Conservation (phyloP, 2,797 vertebrate genomes). For the Momotus momota region DNA sequence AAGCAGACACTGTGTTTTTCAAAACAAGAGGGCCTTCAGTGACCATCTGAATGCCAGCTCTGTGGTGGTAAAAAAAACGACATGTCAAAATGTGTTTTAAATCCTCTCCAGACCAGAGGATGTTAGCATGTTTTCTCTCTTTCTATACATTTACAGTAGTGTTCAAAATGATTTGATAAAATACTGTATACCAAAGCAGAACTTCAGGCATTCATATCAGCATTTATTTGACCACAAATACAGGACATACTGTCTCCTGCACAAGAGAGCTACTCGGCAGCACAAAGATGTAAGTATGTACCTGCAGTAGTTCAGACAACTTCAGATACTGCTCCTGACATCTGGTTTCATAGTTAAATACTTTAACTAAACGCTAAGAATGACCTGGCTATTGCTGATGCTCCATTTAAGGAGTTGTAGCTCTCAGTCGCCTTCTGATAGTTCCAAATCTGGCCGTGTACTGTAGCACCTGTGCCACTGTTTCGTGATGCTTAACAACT, state of each 20-base stretch:
- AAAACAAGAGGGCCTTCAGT: background rate
- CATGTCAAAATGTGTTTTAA: background rate
- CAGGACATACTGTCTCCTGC: background rate
- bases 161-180: background rate
- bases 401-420: background rate
- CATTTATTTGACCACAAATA: background rate
- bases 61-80: background rate
- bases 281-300: background rate
- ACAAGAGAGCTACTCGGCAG: background rate
- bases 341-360: background rate
- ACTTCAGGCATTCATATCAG: background rate
- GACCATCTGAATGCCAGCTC: background rate
- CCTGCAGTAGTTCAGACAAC: background rate
- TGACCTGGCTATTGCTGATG: background rate
- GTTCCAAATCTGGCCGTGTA: background rate
- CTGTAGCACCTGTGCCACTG: background rate
- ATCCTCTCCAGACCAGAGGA: background rate
- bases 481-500: background rate
- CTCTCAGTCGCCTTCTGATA: background rate
- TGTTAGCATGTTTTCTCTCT: background rate
- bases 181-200: background rate
- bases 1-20: background rate
- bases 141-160: background rate
- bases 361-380: background rate
- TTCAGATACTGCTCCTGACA: background rate